Evolutionary conservation across 2,113 vertebrate genomes (phyloP), one percentile per base, ranked within the genome.

Genomic region (Anoplopoma fimbria): DNA sequence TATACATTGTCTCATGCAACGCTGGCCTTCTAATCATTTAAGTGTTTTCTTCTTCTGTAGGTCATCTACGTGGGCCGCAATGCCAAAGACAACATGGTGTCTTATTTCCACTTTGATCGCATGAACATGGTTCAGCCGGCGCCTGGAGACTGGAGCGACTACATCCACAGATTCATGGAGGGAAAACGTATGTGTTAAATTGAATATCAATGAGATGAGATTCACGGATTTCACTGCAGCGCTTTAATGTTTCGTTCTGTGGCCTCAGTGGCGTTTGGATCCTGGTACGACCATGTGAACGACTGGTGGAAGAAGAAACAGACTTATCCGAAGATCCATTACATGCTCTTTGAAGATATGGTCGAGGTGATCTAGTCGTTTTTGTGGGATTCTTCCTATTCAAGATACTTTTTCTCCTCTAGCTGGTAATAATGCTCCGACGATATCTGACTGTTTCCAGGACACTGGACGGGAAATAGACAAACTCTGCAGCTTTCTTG

Each of bases 11-110:
- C 0, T 60, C 8, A 25, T 36, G 1, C 67, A 27, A 21, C 1
- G 25, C 14, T 29, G 10, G 25, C 47, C 42, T 14, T 63, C 33
- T 4, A 9, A 58, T 49, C 2, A 34, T 3, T 72, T 1, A 63
- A 38, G 2, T 36, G 1, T 74, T 27, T 45, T 62, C 57, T 36
- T 85, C 34, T 65, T 55, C 2, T 75, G 29, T 15, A 98, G 97
- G 84, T 97, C 0, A 92, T 97, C 79, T 97, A 97, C 0, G 89
- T 97, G 74, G 97, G 95, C 0, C 96, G 96, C 79, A 98, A 97
- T 79, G 94, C 96, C 61, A 98, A 97, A 83, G 97, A 98, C 94
- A 96, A 87, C 33, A 69, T 94, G 55, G 96, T 98, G 17, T 97
- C 97, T 29, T 97, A 92, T 89, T 97, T 95, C 78, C 95, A 98